Evolutionary conservation across 2,113 vertebrate species (phyloP).

Genomic region (Chionis minor): DNA sequence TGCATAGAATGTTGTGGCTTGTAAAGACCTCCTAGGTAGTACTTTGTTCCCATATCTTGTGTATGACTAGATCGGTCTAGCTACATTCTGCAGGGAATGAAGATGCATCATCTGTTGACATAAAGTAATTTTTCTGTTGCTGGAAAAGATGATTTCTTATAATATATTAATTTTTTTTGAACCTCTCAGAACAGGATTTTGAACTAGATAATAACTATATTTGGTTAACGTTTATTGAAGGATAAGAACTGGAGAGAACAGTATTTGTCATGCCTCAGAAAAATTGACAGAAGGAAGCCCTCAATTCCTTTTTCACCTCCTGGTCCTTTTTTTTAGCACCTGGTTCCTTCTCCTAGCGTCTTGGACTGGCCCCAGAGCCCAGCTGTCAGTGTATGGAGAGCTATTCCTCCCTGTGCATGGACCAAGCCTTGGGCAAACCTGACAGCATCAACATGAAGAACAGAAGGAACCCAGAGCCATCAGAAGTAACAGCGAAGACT

Average conservation of each 20-base stretch:
- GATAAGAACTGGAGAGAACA: not conserved
- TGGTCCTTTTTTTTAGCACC: not conserved
- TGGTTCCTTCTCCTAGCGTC: not conserved
- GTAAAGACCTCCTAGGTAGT: not conserved
- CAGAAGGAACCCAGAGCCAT: not conserved
- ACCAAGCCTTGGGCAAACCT: not conserved
- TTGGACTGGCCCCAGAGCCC: not conserved
- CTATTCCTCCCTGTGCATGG: not conserved
- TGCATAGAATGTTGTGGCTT: not conserved
- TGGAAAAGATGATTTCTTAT: not conserved
- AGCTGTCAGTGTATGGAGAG: not conserved
- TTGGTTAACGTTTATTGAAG: not conserved
- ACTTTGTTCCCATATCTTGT: not conserved
- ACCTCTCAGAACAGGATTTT: not conserved
- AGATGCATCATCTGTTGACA: not conserved
- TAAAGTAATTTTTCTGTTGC: not conserved
- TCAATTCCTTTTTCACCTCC: not conserved
- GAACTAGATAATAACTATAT: not conserved
- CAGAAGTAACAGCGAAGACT: not conserved
- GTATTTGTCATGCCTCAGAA: not conserved
- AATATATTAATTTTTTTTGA: not conserved
- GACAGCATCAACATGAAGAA: not conserved
- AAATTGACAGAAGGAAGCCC: not conserved
- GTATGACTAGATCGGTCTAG: not conserved
- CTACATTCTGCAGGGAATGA: not conserved